phyloP scores from a whole-genome alignment of 2,888 invertebrate genomes.

The Plebejus melissa region DNA sequence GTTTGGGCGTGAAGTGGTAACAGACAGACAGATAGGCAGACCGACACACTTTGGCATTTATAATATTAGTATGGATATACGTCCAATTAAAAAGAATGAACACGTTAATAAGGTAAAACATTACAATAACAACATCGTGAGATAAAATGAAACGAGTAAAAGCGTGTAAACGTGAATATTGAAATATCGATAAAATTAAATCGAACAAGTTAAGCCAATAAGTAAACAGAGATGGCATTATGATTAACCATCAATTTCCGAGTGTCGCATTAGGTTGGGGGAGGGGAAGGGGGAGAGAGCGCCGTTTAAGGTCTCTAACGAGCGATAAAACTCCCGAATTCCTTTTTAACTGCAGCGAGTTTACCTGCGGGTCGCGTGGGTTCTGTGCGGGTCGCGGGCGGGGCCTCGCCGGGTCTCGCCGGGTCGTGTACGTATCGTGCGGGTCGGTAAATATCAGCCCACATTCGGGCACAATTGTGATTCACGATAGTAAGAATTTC shows the following conservation, averaged over 20 bases:
- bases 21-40: too few relatives aligned
- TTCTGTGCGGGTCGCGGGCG: conserved; percentile 41
- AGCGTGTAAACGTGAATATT: background rate
- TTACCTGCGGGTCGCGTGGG: conserved; percentile 55
- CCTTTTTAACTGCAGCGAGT: conserved; percentile 71
- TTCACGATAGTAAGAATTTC: conserved; percentile 56
- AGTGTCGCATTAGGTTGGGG: conserved; percentile 26
- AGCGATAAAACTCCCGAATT: conserved; percentile 71
- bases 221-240: conserved; percentile 27
- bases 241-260: conserved; percentile 30
- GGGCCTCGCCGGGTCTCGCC: background rate
- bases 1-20: too few relatives aligned
- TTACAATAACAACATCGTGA: background rate
- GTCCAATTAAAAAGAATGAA: background rate
- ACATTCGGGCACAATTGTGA: conserved; percentile 69
- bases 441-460: conserved; percentile 69
- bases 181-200: conserved; percentile 9
- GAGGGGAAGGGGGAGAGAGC: conserved; percentile 33
- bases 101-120: background rate
- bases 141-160: background rate
- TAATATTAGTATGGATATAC: too few relatives aligned
- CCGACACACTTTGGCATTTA: too few relatives aligned
- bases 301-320: conserved; percentile 69
- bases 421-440: background rate
- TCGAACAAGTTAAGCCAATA: conserved; percentile 23